Conservation (phyloP, 23 tunicate genomes). For the Phallusia fumigata region DNA sequence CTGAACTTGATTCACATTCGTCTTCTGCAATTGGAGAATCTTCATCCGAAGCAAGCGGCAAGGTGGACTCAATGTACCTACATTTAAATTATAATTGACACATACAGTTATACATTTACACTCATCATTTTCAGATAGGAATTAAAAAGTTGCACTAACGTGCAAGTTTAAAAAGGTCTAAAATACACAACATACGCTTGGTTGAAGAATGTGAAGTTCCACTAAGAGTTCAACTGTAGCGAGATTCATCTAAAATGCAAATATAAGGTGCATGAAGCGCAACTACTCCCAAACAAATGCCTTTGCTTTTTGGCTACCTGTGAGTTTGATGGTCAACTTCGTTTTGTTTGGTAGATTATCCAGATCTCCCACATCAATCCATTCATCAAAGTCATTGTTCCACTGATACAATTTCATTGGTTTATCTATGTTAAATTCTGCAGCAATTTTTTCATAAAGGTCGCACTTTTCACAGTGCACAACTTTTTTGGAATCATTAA, state of each 20-base stretch:
- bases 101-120: not conserved
- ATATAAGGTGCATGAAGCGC: not conserved
- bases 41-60: conserved; percentile 7
- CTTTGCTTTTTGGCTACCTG: not conserved
- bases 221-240: not conserved
- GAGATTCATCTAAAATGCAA: not conserved
- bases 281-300: not conserved
- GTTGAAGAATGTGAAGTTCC: not conserved
- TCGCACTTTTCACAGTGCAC: conserved; percentile 14
- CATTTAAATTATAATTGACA: not conserved
- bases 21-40: conserved; percentile 1
- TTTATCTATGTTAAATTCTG: not conserved
- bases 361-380: conserved; percentile 17
- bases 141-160: not conserved
- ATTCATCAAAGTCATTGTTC: conserved; percentile 18
- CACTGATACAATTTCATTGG: not conserved
- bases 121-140: not conserved
- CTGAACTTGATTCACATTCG: not conserved
- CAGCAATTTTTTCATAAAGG: not conserved
- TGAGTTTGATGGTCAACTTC: not conserved
- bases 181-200: not conserved
- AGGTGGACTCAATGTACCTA: conserved; percentile 1
- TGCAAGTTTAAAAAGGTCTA: not conserved
- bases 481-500: conserved; percentile 5
- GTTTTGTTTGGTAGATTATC: conserved; percentile 18